Evolutionary conservation across 2,888 invertebrate species (phyloP).

Genomic region (Chrysotoxum bicinctum): DNA sequence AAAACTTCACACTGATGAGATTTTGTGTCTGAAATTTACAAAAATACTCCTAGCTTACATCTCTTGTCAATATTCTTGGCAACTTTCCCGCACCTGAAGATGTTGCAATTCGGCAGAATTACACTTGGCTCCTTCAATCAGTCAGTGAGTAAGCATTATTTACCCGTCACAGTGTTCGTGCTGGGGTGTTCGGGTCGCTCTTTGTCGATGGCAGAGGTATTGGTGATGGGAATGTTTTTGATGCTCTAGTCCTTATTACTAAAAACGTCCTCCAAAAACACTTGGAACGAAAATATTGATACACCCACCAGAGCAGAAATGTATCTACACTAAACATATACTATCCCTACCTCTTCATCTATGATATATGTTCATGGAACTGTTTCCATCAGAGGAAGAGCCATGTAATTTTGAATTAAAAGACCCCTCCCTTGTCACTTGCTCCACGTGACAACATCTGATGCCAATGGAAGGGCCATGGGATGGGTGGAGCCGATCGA

Average conservation of each 20-base stretch:
- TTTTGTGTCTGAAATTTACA: slow-evolving; percentile 43
- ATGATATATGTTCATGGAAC: slow-evolving; percentile 4
- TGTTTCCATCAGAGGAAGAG: slow-evolving; percentile 3
- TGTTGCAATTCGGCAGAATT: slow-evolving; percentile 64
- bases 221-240: neutral
- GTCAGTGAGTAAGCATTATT: slow-evolving; percentile 62
- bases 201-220: neutral
- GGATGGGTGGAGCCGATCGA: neutral
- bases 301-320: too few species aligned
- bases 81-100: slow-evolving; percentile 65
- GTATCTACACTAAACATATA: neutral
- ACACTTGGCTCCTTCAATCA: slow-evolving; percentile 71
- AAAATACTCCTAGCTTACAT: slow-evolving; percentile 51
- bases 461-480: slow-evolving; percentile 22
- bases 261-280: neutral
- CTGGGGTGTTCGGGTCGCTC: neutral
- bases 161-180: neutral
- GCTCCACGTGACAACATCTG: slow-evolving; percentile 29
- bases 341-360: neutral
- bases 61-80: slow-evolving; percentile 59
- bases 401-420: slow-evolving; percentile 64
- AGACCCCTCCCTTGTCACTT: slow-evolving; percentile 1
- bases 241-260: too few species aligned
- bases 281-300: neutral
- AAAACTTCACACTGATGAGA: neutral